Conservation (phyloP, 2,797 vertebrate genomes). For the Astyanax mexicanus region DNA sequence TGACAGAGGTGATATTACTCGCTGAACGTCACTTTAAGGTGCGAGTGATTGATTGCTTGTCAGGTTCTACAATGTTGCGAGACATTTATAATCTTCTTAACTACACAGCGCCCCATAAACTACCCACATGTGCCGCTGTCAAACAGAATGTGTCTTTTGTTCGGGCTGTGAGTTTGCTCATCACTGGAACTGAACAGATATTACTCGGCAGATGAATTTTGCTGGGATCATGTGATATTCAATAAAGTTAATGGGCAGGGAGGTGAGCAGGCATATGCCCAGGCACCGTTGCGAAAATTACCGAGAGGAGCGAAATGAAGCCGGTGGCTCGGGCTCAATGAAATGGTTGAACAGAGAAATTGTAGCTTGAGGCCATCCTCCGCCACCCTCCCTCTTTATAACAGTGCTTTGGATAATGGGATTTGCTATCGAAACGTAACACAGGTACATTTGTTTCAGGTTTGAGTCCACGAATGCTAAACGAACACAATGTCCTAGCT, state of each 20-base stretch:
- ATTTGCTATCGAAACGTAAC: constrained; percentile 45
- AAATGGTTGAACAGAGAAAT: constrained; percentile 52
- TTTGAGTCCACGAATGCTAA: not conserved
- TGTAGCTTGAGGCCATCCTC: constrained; percentile 46
- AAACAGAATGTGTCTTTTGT: not conserved
- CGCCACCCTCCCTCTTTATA: constrained; percentile 31
- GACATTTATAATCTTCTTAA: not conserved
- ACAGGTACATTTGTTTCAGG: constrained; percentile 39
- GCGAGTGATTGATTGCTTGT: not conserved
- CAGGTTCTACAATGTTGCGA: not conserved
- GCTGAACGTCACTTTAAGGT: not conserved
- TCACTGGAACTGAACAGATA: not conserved
- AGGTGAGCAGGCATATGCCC: constrained; percentile 41
- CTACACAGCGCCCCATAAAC: not conserved
- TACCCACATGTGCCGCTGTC: not conserved
- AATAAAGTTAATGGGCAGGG: constrained; percentile 50
- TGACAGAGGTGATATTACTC: not conserved
- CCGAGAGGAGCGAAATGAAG: constrained; percentile 40
- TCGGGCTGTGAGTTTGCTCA: not conserved
- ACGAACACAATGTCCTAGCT: not conserved
- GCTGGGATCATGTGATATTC: constrained; percentile 36
- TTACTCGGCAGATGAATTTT: constrained; percentile 24
- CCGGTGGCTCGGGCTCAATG: constrained; percentile 41
- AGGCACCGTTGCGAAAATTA: constrained; percentile 48
- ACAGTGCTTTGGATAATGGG: constrained; percentile 44